Evolutionary conservation across 2,888 invertebrate genomes (phyloP).

Genomic region (Ophioninae sp.): DNA sequence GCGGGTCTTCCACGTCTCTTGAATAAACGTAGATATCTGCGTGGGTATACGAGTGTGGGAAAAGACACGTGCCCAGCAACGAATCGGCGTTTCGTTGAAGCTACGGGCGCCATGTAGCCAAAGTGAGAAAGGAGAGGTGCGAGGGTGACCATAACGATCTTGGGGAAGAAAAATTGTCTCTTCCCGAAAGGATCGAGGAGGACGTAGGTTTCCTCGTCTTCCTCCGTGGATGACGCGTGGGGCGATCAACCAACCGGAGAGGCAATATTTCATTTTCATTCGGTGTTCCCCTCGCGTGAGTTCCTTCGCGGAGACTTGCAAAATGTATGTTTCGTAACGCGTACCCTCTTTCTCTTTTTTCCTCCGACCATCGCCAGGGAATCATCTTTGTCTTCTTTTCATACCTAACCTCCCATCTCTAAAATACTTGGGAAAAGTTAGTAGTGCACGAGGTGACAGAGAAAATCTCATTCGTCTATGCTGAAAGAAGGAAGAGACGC

Average conservation of each 20-base stretch:
- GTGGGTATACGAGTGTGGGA: not conserved
- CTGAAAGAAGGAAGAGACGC: conserved; percentile 36
- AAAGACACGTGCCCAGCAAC: not conserved
- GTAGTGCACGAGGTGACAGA: not conserved
- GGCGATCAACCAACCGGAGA: conserved; percentile 28
- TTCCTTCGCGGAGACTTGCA: not conserved
- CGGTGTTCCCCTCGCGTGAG: conserved; percentile 6
- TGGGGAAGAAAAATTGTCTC: conserved; percentile 52
- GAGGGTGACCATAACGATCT: conserved; percentile 49
- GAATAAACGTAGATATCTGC: not conserved
- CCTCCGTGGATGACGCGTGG: conserved; percentile 29
- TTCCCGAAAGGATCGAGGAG: conserved; percentile 10
- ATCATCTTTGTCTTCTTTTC: conserved; percentile 15
- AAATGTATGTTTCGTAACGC: conserved; percentile 17
- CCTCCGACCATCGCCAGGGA: conserved; percentile 23
- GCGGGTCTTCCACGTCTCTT: not conserved
- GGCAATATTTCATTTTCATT: conserved; percentile 55
- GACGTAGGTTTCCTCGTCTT: conserved; percentile 14
- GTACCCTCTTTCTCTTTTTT: not conserved
- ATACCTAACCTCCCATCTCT: not conserved
- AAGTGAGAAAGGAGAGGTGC: conserved; percentile 37
- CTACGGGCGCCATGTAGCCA: not conserved
- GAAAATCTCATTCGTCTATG: conserved; percentile 18
- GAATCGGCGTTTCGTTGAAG: conserved; percentile 5
- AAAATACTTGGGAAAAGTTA: conserved; percentile 7